Base-by-base conservation (phyloP, 2,113 vertebrate species). In the Synchiropus splendidus region DNA sequence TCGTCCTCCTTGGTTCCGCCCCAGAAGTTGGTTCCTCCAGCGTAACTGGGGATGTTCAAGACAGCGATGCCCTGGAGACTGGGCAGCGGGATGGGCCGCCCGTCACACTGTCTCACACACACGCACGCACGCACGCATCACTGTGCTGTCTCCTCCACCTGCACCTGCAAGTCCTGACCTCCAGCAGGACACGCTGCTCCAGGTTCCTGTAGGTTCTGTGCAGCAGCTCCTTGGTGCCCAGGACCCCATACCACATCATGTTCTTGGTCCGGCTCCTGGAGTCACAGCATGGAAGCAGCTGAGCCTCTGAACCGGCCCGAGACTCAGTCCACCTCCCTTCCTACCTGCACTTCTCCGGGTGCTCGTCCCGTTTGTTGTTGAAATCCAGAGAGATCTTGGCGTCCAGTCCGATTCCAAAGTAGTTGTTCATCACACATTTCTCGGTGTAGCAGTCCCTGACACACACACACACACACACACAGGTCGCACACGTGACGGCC, bases 371-470 rank as follows among this genome's bases (percentile, higher is more conserved):
- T 68, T 96, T 96, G 83, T 92, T 93, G 81, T 96, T 96, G 69
- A 96, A 94, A 60, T 94, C 92, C 75, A 96, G 82, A 42, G 92
- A 92, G 61, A 96, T 96, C 64, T 96, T 96, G 0, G 92, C 92
- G 11, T 96, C 92, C 61, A 94, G 74, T 39, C 92, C 92, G 5
- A 96, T 96, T 43, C 92, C 92, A 36, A 96, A 96, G 47, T 96
- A 96, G 65, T 96, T 96, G 70, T 96, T 96, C 92, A 96, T 96
- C 35, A 96, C 92, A 45, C 92, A 96, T 36, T 91, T 93, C 78
- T 96, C 92, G 0, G 89, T 89, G 63, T 90, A 94, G 62, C 73
- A 89, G 47, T 92, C 90, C 57, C 92, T 94, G 69, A 39, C 17
- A 17, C 36, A 16, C 12, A 51, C 34, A 45, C 14, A 55, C 13